Evolutionary conservation across 2,888 invertebrate species (phyloP), one percentile per base, ranked within the genome.

Genomic region (Orthosia gothica): DNA sequence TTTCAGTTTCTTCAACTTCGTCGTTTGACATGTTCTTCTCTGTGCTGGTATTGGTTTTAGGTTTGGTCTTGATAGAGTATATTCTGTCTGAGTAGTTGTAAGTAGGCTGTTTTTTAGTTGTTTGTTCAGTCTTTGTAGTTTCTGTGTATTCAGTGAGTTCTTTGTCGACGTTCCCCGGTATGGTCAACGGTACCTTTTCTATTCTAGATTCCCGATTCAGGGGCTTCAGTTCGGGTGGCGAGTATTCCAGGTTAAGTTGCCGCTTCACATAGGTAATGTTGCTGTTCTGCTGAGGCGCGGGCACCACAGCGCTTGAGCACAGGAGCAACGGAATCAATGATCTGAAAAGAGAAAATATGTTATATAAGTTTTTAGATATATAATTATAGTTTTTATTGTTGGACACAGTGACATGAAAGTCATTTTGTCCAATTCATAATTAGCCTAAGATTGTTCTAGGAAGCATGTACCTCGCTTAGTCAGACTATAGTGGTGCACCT

Each of bases 221-320:
- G n/a, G 64, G 69, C 5, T 74, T 74, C 5, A 59, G 63, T 32
- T 64, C 73, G 7, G 77, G 62, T 11, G 79, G 82, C 4, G 76
- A 69, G 57, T 88, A 85, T 64, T 86, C 85, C 1, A 87, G 70
- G 3, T 89, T 70, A 0, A 93, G 92, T 59, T 92, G 91, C 49
- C 91, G 89, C 69, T 93, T 93, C 20, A 94, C 92, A 79, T 93
- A 93, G 1, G 94, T 94, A 73, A 94, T 93, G 63, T 92, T 91
- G 64, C 90, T 93, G 74, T 90, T 90, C 61, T 81, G 81, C 54
- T 94, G 94, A 0, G 95, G 95, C 7, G 95, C 95, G 4, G 92
- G 72, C 11, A 85, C 76, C 7, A 88, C 91, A 1, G 87, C 73
- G 63, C 84, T 80, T 57, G 87, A 70, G 88, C 86, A 92, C 52